A percentile compares a stretch with the other conserved stretches of the same genome.
These are phyloP conservation scores for Carabus problematicus DNA, from an alignment of 2,888 invertebrate genomes.

Conservation along the genomic window DNA sequence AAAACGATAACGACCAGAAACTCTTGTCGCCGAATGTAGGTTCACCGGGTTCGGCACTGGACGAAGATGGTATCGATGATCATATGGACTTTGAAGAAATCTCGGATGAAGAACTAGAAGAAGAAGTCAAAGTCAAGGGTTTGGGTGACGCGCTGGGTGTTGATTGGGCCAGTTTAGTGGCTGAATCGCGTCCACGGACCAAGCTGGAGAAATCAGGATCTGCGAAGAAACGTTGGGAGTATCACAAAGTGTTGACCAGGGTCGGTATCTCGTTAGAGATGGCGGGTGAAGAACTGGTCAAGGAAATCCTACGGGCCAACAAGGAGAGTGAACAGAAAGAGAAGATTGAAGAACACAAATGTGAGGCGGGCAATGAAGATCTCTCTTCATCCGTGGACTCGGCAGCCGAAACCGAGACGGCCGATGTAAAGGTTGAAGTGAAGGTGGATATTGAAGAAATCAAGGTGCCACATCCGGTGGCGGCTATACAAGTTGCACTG, in stretches of 20 bases:
- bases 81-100: slow-evolving; percentile 88
- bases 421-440: slow-evolving; percentile 45
- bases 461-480: slow-evolving; percentile 61
- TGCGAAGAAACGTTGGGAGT: slow-evolving; percentile 80
- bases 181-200: slow-evolving; percentile 71
- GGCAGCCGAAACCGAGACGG: slow-evolving; percentile 40
- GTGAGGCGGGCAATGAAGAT: slow-evolving; percentile 39
- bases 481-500: slow-evolving; percentile 69
- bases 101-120: slow-evolving; percentile 88
- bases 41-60: slow-evolving; percentile 56
- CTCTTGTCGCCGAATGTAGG: slow-evolving; percentile 52
- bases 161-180: slow-evolving; percentile 90
- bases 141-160: slow-evolving; percentile 94
- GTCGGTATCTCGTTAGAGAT: slow-evolving; percentile 82
- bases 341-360: slow-evolving; percentile 47
- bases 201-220: slow-evolving; percentile 60
- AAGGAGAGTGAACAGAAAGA: slow-evolving; percentile 51
- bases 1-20: slow-evolving; percentile 49
- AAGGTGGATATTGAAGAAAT: slow-evolving; percentile 46
- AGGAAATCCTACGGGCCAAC: slow-evolving; percentile 57
- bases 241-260: slow-evolving; percentile 78
- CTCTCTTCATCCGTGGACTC: slow-evolving; percentile 24
- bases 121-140: slow-evolving; percentile 75
- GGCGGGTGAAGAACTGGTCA: slow-evolving; percentile 72
- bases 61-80: slow-evolving; percentile 72